phyloP scores from a whole-genome alignment of 2,113 vertebrate species.

The Mystacornis crossleyi region DNA sequence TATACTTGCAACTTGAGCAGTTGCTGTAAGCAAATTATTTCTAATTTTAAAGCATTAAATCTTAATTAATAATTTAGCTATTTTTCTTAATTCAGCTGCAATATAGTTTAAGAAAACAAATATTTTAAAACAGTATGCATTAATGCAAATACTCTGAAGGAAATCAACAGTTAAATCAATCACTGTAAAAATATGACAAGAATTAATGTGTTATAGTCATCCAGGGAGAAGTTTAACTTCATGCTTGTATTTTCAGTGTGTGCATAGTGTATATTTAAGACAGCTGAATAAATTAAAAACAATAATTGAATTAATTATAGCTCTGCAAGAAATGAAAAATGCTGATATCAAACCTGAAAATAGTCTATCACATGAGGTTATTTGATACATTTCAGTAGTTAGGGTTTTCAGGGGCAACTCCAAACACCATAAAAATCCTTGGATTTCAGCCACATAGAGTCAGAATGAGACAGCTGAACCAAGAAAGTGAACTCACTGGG shows the following conservation, averaged over 20 bases:
- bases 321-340: not conserved
- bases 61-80: not conserved
- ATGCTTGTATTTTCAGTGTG: not conserved
- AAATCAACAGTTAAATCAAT: slow-evolving; percentile 11
- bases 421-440: not conserved
- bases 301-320: not conserved
- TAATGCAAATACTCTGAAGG: not conserved
- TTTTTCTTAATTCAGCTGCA: slow-evolving; percentile 21
- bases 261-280: not conserved
- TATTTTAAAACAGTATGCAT: not conserved
- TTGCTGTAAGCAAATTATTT: not conserved
- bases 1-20: not conserved
- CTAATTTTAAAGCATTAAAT: not conserved
- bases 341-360: not conserved
- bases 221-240: not conserved
- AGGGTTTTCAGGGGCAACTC: not conserved
- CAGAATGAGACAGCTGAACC: not conserved
- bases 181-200: not conserved
- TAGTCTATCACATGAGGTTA: not conserved
- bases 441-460: not conserved
- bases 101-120: not conserved
- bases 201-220: not conserved
- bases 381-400: not conserved
- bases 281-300: not conserved
- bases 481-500: not conserved